Conservation (phyloP, 2,113 vertebrate genomes). For the Prunella fulvescens region DNA sequence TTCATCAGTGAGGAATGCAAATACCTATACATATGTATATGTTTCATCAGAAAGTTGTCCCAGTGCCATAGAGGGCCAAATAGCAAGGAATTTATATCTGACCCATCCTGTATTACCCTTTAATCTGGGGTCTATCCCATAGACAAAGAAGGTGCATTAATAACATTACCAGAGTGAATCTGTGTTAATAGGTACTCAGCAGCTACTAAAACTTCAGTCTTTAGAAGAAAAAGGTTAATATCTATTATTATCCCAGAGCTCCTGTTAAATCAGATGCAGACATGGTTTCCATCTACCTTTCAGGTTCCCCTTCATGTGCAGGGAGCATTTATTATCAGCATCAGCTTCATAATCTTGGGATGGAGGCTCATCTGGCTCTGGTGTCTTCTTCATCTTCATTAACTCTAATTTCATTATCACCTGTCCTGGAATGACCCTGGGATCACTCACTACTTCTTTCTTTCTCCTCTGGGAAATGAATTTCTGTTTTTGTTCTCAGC, state of each 20-base stretch:
- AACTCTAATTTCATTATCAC: conserved; percentile 78
- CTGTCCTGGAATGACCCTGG: conserved; percentile 72
- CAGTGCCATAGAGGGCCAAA: background rate
- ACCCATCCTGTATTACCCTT: background rate
- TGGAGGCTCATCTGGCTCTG: conserved; percentile 62
- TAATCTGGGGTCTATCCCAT: background rate
- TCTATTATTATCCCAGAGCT: background rate
- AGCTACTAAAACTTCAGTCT: background rate
- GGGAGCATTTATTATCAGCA: background rate
- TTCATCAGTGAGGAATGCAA: background rate
- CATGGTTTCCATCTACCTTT: background rate
- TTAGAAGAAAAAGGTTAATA: background rate
- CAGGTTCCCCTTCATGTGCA: background rate
- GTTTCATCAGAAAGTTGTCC: background rate
- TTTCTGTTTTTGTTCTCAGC: conserved; percentile 59
- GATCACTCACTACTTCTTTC: conserved; percentile 55
- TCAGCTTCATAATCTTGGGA: conserved; percentile 11
- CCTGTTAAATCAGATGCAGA: background rate
- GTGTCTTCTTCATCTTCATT: conserved; percentile 70
- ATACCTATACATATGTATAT: background rate
- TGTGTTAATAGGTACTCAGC: background rate
- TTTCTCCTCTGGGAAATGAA: conserved; percentile 70
- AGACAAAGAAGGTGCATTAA: background rate
- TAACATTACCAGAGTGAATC: background rate
- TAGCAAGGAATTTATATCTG: background rate